Base-by-base conservation (phyloP, 2,113 vertebrate genomes). In the Anoura caudifer region DNA sequence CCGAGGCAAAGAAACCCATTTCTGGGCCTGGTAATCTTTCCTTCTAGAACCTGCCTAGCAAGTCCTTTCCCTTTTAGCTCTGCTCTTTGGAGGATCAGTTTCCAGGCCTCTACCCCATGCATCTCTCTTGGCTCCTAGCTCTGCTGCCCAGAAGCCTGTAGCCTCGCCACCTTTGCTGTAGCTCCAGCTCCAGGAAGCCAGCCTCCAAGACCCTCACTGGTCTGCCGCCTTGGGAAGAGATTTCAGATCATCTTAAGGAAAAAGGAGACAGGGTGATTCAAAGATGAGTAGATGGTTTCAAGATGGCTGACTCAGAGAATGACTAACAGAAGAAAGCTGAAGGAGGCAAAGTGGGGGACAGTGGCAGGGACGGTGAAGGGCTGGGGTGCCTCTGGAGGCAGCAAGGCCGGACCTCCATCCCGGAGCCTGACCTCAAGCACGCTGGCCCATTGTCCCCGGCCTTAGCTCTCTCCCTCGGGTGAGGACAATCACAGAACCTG, bases 251-350 rank as follows among this genome's bases (percentile, higher is more conserved):
- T 92, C 72, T 95, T 47, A 89, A 77, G 72, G 36, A 36, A 84
- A 95, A 85, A 50, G 4, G 47, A 69, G 69, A 69, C 69, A 67
- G 13, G 4, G 13, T 87, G 83, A 84, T 26, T 93, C 86, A 83
- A 73, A 88, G 61, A 70, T 50, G 72, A 72, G n/a, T 12, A 3
- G 8, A 70, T 22, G 69, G 54, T 77, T 90, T 82, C 79, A 79
- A 91, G 79, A 41, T 2, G 6, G 28, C 82, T 95, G 90, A 90
- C 87, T 96, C 69, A 83, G 94, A 90, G 69, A 61, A 47, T 95
- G 95, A 85, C 50, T 72, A 12, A 86, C 77, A 59, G 73, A 47
- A 61, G 79, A 69, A 33, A 75, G 76, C 61, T 28, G 26, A 69
- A 56, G 50, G 47, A 26, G 16, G 22, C 8, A 2, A 11, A n/a